These are phyloP conservation scores for Caenorhabditis panamensis DNA, from an alignment of 2,888 invertebrate genomes.

Conservation along the genomic window DNA sequence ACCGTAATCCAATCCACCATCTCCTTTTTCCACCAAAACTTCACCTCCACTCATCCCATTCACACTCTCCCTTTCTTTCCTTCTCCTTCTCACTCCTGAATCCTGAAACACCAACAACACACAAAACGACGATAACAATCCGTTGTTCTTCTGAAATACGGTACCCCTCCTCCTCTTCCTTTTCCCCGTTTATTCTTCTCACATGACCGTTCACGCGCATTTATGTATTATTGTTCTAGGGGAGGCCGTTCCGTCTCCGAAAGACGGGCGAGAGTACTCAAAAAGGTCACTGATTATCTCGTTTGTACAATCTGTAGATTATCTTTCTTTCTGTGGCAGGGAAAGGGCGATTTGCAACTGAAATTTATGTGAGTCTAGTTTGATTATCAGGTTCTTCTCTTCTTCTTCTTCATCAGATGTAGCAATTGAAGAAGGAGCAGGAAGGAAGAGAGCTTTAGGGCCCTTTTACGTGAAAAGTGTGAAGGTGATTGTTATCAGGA, in stretches of 20 bases:
- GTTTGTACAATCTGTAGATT: conserved; percentile 29
- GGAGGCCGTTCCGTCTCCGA: conserved; percentile 31
- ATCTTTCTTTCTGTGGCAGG: background rate
- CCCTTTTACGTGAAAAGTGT: no score
- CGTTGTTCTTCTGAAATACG: conserved; percentile 43
- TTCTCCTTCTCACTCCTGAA: conserved; percentile 18
- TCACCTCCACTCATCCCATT: background rate
- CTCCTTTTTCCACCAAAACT: no score
- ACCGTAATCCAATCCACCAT: no score
- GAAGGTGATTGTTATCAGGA: conserved; percentile 3
- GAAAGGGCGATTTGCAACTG: background rate
- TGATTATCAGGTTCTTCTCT: background rate
- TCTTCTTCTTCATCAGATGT: no score
- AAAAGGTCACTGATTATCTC: conserved; percentile 47
- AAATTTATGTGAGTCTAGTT: background rate
- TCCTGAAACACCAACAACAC: conserved; percentile 15
- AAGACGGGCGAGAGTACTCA: conserved; percentile 13
- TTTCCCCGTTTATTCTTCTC: background rate
- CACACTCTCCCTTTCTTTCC: conserved; percentile 17
- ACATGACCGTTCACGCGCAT: conserved; percentile 54
- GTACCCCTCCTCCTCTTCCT: background rate
- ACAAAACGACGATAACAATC: conserved; percentile 18
- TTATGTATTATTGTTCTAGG: conserved; percentile 53
- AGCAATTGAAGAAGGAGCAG: no score
- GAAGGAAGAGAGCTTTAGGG: no score